Percentiles rank a stretch among this genome's conserved stretches.
phyloP scores from a whole-genome alignment of 2,888 invertebrate species.

The Apamea crenata region DNA sequence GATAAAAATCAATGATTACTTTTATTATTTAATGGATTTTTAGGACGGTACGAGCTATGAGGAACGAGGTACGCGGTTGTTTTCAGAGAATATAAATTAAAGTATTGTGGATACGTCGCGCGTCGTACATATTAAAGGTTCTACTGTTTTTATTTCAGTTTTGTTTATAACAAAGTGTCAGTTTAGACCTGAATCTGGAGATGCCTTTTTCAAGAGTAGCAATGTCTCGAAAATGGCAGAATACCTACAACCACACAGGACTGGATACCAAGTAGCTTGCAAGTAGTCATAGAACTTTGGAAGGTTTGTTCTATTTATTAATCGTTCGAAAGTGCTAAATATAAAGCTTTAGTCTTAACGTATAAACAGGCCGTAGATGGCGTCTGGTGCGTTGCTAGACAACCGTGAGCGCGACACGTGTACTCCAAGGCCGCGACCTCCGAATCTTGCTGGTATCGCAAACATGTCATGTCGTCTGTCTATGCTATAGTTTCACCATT shows the following conservation, averaged over 20 bases:
- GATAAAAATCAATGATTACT: no score
- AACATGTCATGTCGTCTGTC: slow-evolving; percentile 36
- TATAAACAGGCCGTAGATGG: slow-evolving; percentile 22
- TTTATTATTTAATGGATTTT: no score
- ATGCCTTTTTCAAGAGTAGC: no score
- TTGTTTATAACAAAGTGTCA: no score
- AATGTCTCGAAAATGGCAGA: no score
- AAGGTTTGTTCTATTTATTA: neutral
- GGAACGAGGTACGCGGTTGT: no score
- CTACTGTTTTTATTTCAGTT: no score
- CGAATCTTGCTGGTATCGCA: slow-evolving; percentile 18
- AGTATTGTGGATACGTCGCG: neutral
- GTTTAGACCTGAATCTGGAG: no score
- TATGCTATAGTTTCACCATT: slow-evolving; percentile 22
- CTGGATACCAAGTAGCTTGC: no score
- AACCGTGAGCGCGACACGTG: slow-evolving; percentile 60
- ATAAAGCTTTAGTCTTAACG: slow-evolving; percentile 1
- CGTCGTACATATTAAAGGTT: neutral
- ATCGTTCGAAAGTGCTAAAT: neutral
- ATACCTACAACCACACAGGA: no score
- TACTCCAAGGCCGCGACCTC: slow-evolving; percentile 60
- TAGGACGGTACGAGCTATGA: no score
- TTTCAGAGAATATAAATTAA: neutral
- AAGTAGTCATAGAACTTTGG: no score
- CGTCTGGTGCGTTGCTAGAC: slow-evolving; percentile 57